Evolutionary conservation across 2,113 vertebrate species (phyloP), one percentile per base, ranked within the genome.

Genomic region (Scomber colias): DNA sequence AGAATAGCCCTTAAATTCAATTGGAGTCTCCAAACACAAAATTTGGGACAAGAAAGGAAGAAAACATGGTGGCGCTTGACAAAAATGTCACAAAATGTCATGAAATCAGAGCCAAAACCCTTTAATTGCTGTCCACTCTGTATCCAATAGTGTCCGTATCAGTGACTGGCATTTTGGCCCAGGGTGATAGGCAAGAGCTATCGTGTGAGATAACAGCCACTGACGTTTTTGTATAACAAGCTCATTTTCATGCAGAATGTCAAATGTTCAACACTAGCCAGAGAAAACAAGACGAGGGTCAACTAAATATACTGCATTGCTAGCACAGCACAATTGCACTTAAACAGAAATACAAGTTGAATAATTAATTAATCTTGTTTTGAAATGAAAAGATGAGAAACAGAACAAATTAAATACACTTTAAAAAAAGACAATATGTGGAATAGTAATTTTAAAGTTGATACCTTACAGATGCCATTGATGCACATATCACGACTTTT

Each of bases 381-480:
- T 27, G 24, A 27, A 27, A 27, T 27, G 1, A 3, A 27, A 27
- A 27, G 24, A 27, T 21, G 21, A 27, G 2, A 27, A 27, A 27
- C 24, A 2, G 24, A 27, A 27, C 24, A 27, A 27, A 27, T 27
- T 27, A 2, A 27, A 27, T 27, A 21, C 21, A 21, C 21, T 27
- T 27, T 27, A 27, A 27, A 27, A 2, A 27, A 3, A 27, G 24
- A 27, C 21, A 19, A 13, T 2, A n/a, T 27, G 11, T 17, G 11
- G 45, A 67, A 40, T 0, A 17, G 21, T 11, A 24, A 53, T 51
- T 3, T 14, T 13, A 46, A 0, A 6, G 5, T 19, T 30, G 6
- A 67, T 91, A 99, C 98, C 97, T 98, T 97, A 90, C 98, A 99
- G 90, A 99, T 96, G 79, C 97, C 97, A 0, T 97, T 97, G 92